A percentile compares a stretch with the other conserved stretches of the same genome.
Evolutionary conservation across 2,113 vertebrate genomes (phyloP).

Genomic region (Polypterus bichir): DNA sequence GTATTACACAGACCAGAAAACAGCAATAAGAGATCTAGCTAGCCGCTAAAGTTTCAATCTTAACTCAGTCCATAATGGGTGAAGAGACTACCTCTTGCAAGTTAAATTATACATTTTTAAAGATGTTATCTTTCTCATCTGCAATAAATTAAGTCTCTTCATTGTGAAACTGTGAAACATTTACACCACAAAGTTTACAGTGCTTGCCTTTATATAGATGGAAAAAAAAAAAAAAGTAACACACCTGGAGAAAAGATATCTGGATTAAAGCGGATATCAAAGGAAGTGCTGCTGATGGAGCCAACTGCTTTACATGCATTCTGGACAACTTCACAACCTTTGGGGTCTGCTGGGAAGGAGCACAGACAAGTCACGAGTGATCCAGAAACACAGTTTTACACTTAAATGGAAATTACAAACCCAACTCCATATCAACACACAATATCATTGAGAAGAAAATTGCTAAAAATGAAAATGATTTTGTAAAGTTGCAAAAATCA

Average conservation of each 20-base stretch:
- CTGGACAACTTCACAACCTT: conserved; percentile 82
- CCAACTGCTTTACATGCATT: conserved; percentile 92
- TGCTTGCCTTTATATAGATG: no score
- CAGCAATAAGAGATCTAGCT: no score
- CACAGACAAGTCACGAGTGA: conserved; percentile 1
- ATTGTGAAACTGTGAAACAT: no score
- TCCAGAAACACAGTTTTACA: neutral
- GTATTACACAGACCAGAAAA: no score
- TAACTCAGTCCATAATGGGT: no score
- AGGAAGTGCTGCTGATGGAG: conserved; percentile 81
- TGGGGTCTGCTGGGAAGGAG: conserved; percentile 59
- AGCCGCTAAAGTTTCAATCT: no score
- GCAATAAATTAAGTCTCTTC: no score
- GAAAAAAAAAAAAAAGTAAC: neutral
- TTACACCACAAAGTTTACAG: no score
- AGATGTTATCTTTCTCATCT: no score
- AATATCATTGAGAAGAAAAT: neutral
- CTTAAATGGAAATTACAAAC: neutral
- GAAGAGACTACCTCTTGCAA: no score
- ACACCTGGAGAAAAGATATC: conserved; percentile 94
- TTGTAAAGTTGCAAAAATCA: no score
- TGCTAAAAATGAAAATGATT: neutral
- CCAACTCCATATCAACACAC: neutral
- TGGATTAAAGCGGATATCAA: conserved; percentile 95
- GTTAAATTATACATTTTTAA: no score